Conservation (phyloP, 2,797 vertebrate genomes). For the Corythornis leucogaster region DNA sequence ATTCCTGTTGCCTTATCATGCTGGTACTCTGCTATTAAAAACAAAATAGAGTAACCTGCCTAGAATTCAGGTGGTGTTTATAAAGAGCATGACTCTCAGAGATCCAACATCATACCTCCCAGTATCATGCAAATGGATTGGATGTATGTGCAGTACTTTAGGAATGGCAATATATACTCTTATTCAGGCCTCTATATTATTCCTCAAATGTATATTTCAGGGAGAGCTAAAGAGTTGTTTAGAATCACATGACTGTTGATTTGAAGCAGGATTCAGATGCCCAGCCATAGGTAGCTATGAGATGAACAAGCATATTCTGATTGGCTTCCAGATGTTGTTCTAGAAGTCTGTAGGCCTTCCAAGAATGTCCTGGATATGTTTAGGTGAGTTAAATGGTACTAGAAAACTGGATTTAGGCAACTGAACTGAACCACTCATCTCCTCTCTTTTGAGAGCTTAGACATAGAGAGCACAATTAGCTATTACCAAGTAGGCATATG, state of each 20-base stretch:
- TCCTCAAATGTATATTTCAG: background rate
- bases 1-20: background rate
- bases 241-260: background rate
- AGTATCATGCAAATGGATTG: background rate
- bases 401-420: background rate
- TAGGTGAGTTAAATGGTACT: background rate
- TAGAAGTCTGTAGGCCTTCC: background rate
- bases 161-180: background rate
- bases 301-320: background rate
- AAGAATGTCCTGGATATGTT: background rate
- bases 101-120: background rate
- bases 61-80: background rate
- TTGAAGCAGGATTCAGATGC: background rate
- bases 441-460: background rate
- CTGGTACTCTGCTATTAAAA: background rate
- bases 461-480: background rate
- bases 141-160: background rate
- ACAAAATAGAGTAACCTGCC: rapidly evolving
- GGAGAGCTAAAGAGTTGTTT: background rate
- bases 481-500: background rate
- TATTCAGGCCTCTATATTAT: background rate
- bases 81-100: background rate
- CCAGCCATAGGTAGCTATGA: background rate
- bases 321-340: background rate
- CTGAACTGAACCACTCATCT: background rate